Conservation (phyloP, 2,797 vertebrate genomes). For the Phyllotis vaccarum region DNA sequence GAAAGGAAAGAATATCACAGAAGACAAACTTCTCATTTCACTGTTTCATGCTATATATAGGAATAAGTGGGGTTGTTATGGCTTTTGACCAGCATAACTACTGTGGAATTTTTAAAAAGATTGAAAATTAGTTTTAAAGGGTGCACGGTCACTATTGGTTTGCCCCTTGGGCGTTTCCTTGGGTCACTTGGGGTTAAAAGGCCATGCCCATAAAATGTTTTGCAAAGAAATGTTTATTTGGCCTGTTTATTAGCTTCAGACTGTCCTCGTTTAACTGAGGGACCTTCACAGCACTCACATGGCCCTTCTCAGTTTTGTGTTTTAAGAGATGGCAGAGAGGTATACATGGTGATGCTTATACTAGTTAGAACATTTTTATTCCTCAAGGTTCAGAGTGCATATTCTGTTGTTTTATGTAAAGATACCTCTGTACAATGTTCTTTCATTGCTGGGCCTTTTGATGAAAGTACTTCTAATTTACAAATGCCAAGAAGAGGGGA, state of each 20-base stretch:
- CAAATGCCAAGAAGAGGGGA: background rate
- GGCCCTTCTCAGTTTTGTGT: background rate
- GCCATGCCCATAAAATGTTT: constrained; percentile 14
- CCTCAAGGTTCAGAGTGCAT: background rate
- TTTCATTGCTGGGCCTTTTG: background rate
- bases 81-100: background rate
- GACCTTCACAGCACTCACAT: background rate
- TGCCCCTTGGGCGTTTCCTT: constrained; percentile 23
- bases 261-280: constrained; percentile 8
- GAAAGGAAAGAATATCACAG: constrained; percentile 12
- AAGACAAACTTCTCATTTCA: background rate
- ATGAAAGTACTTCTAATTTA: background rate
- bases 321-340: background rate
- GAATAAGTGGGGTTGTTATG: background rate
- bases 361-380: constrained; percentile 7
- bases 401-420: background rate
- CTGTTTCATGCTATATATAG: background rate
- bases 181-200: constrained; percentile 57
- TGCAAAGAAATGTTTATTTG: constrained; percentile 60
- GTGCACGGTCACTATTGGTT: background rate
- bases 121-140: constrained; percentile 63
- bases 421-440: constrained; percentile 15
- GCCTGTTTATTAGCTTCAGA: constrained; percentile 25
- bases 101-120: constrained; percentile 36
- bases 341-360: background rate